Conservation (phyloP, 1,140 invertebrate species). For the Babylonia areolata region DNA sequence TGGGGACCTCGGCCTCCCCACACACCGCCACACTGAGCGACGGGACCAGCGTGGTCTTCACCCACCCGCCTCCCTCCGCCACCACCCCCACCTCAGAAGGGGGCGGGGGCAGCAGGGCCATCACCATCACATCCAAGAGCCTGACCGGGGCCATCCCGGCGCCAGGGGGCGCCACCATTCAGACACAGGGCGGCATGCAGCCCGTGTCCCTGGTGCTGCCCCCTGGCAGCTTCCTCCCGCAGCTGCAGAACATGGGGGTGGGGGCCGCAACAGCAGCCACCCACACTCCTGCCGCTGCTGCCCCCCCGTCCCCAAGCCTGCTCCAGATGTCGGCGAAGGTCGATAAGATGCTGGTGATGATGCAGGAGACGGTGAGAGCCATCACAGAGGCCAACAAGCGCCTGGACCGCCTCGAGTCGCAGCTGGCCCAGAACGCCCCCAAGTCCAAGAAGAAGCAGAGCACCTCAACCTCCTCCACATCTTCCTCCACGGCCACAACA, state of each 20-base stretch:
- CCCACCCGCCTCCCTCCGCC: constrained; percentile 25
- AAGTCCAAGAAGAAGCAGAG: constrained; percentile 8
- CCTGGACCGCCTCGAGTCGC: constrained; percentile 44
- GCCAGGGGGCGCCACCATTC: constrained; percentile 29
- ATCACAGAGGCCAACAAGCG: constrained; percentile 45
- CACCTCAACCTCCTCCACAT: not conserved
- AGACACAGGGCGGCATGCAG: constrained; percentile 40
- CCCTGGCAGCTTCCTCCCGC: constrained; percentile 41
- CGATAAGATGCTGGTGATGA: constrained; percentile 43
- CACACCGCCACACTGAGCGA: constrained; percentile 36
- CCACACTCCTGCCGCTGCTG: no score
- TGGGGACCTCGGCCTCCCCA: constrained; percentile 8
- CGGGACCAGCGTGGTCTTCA: constrained; percentile 39
- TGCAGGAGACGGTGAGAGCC: constrained; percentile 39
- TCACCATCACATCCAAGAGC: constrained; percentile 22
- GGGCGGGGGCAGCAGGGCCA: constrained; percentile 10
- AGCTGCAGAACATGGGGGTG: constrained; percentile 22
- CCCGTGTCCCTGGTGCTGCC: constrained; percentile 48
- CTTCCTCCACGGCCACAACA: constrained; percentile 20
- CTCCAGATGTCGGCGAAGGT: constrained; percentile 43
- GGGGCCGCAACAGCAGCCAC: no score
- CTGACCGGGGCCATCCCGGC: constrained; percentile 22
- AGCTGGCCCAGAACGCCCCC: constrained; percentile 23
- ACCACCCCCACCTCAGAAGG: constrained; percentile 37
- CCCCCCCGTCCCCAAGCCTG: constrained; percentile 32